phyloP scores from a whole-genome alignment of 2,888 invertebrate species.

The Drosophila kuntzei region DNA sequence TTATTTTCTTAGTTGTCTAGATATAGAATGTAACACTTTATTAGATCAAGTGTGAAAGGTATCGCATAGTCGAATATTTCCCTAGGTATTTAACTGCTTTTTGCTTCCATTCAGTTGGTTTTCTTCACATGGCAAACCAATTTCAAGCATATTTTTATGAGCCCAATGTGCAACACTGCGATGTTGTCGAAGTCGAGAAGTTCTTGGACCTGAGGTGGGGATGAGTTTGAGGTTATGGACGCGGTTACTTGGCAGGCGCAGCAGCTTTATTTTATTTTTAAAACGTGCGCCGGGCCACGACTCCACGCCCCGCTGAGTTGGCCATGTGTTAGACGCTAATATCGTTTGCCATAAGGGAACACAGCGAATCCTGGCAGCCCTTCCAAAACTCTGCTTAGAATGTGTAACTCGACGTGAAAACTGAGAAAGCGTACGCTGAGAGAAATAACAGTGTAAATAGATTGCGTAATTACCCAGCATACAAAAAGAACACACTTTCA shows the following conservation, averaged over 20 bases:
- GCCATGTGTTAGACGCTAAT: conserved; percentile 68
- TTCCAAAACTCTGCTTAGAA: conserved; percentile 18
- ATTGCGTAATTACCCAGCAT: too few species aligned
- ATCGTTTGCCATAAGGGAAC: conserved; percentile 51
- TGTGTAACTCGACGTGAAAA: conserved; percentile 4
- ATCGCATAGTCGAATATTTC: not conserved
- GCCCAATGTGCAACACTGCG: conserved; percentile 56
- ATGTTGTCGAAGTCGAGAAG: conserved; percentile 27
- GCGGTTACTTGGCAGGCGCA: conserved; percentile 59
- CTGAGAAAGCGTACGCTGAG: conserved; percentile 21
- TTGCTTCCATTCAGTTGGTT: conserved; percentile 39
- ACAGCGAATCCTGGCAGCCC: conserved; percentile 21
- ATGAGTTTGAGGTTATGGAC: not conserved
- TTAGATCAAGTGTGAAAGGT: not conserved
- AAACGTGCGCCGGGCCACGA: conserved; percentile 64
- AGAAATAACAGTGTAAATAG: conserved; percentile 10
- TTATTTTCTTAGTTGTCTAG: not conserved
- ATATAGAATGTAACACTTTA: not conserved
- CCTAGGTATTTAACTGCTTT: not conserved
- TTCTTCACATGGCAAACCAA: conserved; percentile 63
- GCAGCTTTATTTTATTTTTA: conserved; percentile 79
- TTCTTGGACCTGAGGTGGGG: not conserved
- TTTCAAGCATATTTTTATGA: conserved; percentile 81
- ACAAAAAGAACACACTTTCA: too few species aligned
- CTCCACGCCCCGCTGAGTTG: conserved; percentile 34